A percentile compares a stretch with the other conserved stretches of the same genome.
These are phyloP conservation scores for Piaya cayana DNA, from an alignment of 2,113 vertebrate species.

Conservation along the genomic window DNA sequence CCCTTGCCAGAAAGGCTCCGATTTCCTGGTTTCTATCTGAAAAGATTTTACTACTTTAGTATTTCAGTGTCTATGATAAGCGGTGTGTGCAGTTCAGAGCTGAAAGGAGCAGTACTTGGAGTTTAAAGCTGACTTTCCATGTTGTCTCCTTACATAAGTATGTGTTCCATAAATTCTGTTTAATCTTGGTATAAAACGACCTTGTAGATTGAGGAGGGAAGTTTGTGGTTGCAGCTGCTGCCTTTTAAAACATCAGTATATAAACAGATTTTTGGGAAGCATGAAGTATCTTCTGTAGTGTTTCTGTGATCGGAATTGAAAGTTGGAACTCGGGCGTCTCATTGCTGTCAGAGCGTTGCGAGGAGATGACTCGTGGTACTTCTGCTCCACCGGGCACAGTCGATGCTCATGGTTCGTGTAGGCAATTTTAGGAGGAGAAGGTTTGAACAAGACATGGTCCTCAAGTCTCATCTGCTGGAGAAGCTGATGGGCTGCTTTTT, in stretches of 20 bases:
- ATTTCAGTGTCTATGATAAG: not conserved
- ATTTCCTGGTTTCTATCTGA: not conserved
- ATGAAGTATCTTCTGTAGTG: fast-evolving
- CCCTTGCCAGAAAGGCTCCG: not conserved
- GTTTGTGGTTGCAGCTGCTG: slow-evolving; percentile 19
- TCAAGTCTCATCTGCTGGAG: not conserved
- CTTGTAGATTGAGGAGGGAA: not conserved
- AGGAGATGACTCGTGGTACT: not conserved
- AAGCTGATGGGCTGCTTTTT: not conserved
- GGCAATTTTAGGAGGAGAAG: not conserved
- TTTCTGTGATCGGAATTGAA: not conserved
- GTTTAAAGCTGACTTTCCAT: not conserved
- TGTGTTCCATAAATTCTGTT: not conserved
- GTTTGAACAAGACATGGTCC: not conserved
- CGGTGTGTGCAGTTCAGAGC: not conserved
- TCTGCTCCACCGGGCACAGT: not conserved
- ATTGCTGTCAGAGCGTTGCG: not conserved
- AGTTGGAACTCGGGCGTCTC: not conserved
- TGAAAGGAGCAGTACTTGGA: not conserved
- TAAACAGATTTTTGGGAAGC: not conserved
- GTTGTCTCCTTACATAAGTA: not conserved
- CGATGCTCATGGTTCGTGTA: not conserved
- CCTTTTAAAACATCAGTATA: not conserved
- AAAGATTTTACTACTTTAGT: too few species aligned
- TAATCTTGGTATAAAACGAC: not conserved